Evolutionary conservation across 2,797 vertebrate genomes (phyloP), one percentile per base, ranked within the genome.

Genomic region (Dipus sagitta): DNA sequence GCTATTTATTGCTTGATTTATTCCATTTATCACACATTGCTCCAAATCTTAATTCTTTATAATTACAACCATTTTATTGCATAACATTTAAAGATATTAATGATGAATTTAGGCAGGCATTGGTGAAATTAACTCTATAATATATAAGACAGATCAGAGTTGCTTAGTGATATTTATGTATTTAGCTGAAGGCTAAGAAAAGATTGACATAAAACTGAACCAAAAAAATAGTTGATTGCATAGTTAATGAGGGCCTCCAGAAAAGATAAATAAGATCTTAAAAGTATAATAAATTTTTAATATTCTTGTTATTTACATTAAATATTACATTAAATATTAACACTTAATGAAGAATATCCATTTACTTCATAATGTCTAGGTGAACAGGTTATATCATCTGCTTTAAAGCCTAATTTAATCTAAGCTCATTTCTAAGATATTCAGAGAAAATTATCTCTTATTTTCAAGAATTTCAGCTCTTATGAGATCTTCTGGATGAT

Each of bases 401-500:
- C 3, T 84, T 79, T 87, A 79, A 64, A 85, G 17, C 26, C 21
- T 76, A 54, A 58, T 5, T 72, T 60, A 54, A 58, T 5, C 67
- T 60, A 79, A 79, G 28, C 38, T 90, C 6, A 85, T 81, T 85
- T 88, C 23, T 85, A 47, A 93, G 30, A 77, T 3, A 30, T 81
- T 85, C 20, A 72, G 20, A 34, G 13, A 21, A 85, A 91, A n/a
- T 88, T 72, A 80, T 60, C 10, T 12, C 10, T 87, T 78, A 32
- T 30, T 90, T 94, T 65, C 24, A 86, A 72, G 32, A 95, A 54
- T 77, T 77, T 68, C 54, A 70, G 13, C 64, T 91, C 42, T 34
- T 76, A 6, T 7, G 47, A 28, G 14, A 87, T 84, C 30, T n/a
- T n/a, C n/a, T n/a, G n/a, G n/a, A n/a, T n/a, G n/a, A n/a, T n/a